Evolutionary conservation across 2,888 invertebrate genomes (phyloP), one percentile per base, ranked within the genome.

Genomic region (Nephrocerus scutellatus): DNA sequence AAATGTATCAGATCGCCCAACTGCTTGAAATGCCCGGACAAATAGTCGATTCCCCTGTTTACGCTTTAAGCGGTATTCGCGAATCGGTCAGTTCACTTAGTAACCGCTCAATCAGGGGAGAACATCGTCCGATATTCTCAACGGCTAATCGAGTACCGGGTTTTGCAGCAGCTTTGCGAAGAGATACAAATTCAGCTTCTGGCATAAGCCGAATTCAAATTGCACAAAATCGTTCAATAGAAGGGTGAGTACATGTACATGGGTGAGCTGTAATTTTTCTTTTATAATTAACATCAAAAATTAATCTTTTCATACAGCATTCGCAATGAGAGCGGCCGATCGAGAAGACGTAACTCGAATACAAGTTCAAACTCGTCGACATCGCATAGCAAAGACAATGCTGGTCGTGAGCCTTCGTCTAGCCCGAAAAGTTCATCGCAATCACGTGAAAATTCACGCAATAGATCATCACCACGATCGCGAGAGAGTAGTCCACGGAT

Each of bases 1-100:
- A 97, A 69, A 90, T 97, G 85, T 86, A 86, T 59, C 88, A 92
- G 68, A 96, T 97, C 39, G 95, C 92, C 1, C 80, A 85, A 22
- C 71, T 97, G 8, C 72, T 98, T 14, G 95, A 96, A 62, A 83
- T 92, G 49, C 81, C 84, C 3, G 60, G 60, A 1, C 63, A 65
- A 48, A 44, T 53, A 22, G 44, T 59, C 18, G 66, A 65, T 33
- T 58, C 65, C 1, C 58, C 64, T 0, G 49, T 62, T 7, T 64
- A 70, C 44, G 55, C 63, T 3, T 56, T 66, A 2, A 49, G 60
- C n/a, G 62, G 61, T 5, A 22, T 55, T 18, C 51, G 51, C 10
- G 29, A 19, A 45, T 8, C 12, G 39, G 31, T 25, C 34, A 46
- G 44, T 7, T 41, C 70, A 66, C 44, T 49, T 8, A 50, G 56